Evolutionary conservation across 53 echinoderm and acorn worm species (phyloP), one percentile per base, ranked within the genome.

Genomic region (Holothuria leucospilota): DNA sequence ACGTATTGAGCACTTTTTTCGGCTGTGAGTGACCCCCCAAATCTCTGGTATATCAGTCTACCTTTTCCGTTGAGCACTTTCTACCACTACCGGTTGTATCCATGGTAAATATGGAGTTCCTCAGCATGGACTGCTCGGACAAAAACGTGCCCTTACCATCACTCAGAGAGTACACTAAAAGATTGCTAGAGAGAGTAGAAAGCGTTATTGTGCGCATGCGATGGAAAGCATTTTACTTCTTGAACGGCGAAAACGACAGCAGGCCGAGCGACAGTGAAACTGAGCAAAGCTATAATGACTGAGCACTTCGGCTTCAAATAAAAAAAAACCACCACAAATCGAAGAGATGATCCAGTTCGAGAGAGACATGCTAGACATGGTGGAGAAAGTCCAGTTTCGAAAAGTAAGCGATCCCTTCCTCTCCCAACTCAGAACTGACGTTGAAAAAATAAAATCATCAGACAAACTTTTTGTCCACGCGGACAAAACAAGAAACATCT

Each of bases 291-390:
- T 2, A 24, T 6, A 24, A 8, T 65, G n/a, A n/a, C n/a, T n/a
- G 65, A 65, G 25, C 24, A 65, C 28, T 65, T 65, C 28, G 65
- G 65, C 28, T 65, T 65, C 65, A 65, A 65, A 65, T 65, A 11
- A 65, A 65, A 65, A 65, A 65, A 28, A 34, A 2, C 28, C 65
- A 26, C 65, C 65, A 65, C 65, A 65, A 65, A 65, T 65, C 6
- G 65, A 65, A 28, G 65, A 65, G 15, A 65, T 65, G 24, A 16
- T 65, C 6, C 25, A 65, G 28, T 65, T 26, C 65, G 12, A n/a
- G 8, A 65, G 65, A 28, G 65, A 65, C 18, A 28, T 65, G 28
- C 65, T 6, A 5, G 28, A 24, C 0, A 65, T 65, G 65, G 65
- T 65, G 25, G 65, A 9, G 15, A 65, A 65, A 26, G 24, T 65